Conservation (phyloP, 2,888 invertebrate species). For the Lepas anatifera region DNA sequence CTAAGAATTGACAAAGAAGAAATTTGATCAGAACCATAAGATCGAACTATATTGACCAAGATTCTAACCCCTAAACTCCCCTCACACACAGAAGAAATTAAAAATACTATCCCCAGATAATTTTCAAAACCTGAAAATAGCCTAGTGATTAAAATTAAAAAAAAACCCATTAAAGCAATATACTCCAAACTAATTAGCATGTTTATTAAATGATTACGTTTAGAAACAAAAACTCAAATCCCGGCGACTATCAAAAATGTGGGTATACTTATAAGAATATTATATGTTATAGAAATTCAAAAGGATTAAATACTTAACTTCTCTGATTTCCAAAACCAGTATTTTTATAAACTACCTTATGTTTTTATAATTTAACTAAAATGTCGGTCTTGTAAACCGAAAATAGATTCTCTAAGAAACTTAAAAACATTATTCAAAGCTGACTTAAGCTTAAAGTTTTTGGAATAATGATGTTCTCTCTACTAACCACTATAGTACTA, state of each 20-base stretch:
- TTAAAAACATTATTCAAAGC: no score
- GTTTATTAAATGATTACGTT: constrained; percentile 45
- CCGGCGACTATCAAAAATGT: constrained; percentile 48
- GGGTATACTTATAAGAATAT: constrained; percentile 28
- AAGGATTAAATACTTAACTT: no score
- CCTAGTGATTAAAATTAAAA: constrained; percentile 22
- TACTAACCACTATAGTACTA: constrained; percentile 29
- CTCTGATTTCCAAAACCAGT: no score
- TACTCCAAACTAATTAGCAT: constrained; percentile 38
- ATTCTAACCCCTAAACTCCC: constrained; percentile 49
- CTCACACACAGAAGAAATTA: constrained; percentile 28
- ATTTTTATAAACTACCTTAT: no score
- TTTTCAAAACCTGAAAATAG: constrained; percentile 33
- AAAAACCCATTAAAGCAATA: constrained; percentile 17
- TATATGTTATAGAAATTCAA: no score
- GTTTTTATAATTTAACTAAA: neutral
- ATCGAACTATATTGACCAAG: constrained; percentile 48
- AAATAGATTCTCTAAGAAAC: neutral
- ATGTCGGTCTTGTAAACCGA: neutral
- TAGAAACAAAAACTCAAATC: constrained; percentile 54
- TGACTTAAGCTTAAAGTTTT: no score
- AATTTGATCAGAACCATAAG: constrained; percentile 51
- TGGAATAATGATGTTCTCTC: no score
- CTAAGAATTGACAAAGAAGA: no score
- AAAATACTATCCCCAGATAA: constrained; percentile 35